A percentile compares a stretch with the other conserved stretches of the same genome.
Evolutionary conservation across 2,113 vertebrate genomes (phyloP).

Genomic region (Neodontobutis hainanensis): DNA sequence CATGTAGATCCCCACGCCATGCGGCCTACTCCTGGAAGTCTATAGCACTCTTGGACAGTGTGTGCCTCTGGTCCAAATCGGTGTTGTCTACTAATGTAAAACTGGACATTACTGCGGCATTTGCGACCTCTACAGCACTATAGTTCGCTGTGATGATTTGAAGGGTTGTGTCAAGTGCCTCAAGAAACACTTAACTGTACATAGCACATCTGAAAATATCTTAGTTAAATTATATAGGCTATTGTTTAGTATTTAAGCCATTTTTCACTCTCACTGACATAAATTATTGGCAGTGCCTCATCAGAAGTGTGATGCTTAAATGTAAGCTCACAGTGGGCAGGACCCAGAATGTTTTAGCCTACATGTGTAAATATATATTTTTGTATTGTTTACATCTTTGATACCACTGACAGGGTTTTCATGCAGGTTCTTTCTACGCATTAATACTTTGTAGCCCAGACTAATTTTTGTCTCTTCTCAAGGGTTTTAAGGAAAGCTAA

Average conservation of each 20-base stretch:
- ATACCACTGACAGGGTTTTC: constrained; percentile 56
- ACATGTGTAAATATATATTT: constrained; percentile 59
- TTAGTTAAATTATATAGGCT: constrained; percentile 76
- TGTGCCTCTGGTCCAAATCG: not conserved
- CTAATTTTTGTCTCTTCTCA: constrained; percentile 6
- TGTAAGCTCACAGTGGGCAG: constrained; percentile 68
- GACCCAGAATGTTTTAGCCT: constrained; percentile 68
- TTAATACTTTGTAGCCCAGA: not conserved
- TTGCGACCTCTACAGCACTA: not conserved
- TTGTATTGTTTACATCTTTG: constrained; percentile 63
- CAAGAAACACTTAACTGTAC: constrained; percentile 14
- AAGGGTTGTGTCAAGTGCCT: constrained; percentile 45
- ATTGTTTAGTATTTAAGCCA: constrained; percentile 73
- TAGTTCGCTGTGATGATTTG: not conserved
- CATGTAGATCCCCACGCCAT: constrained; percentile 74
- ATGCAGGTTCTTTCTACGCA: constrained; percentile 1
- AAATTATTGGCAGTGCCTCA: constrained; percentile 72
- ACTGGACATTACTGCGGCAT: not conserved
- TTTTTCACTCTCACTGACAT: constrained; percentile 42
- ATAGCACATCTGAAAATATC: constrained; percentile 18
- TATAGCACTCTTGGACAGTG: not conserved
- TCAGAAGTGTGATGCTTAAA: constrained; percentile 39
- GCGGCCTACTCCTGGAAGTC: not conserved
- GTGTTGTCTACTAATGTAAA: not conserved
- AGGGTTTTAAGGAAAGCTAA: constrained; percentile 16